Base-by-base conservation (phyloP, 2,888 invertebrate species). In the Trimorus sp. region DNA sequence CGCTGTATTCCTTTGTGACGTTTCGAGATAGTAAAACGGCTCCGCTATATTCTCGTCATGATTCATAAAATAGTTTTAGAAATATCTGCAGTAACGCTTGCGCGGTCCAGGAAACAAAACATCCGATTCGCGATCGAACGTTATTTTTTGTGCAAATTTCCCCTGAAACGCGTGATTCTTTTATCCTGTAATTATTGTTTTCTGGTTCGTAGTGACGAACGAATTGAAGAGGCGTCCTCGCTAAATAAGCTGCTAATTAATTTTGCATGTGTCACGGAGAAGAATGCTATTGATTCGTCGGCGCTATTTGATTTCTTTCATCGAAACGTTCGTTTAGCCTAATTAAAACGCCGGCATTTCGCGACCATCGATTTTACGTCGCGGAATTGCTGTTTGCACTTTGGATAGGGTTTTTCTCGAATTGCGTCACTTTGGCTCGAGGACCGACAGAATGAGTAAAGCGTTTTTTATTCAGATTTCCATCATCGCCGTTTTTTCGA, bases 201-300 rank as follows among this genome's bases (percentile, higher is more conserved):
- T 40, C 7, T 1, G 7, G 11, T 6, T 40, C 40, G 40, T 7
- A 7, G 8, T 40, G 60, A 1, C 11, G 45, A 42, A 11, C 15
- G 49, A 63, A 37, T 36, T 8, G 26, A 59, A 26, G 59, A 59
- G 38, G 16, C 11, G 36, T 70, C 26, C 3, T 42, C 11, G 14
- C 40, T 60, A 60, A 60, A 60, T 60, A 36, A 60, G 36, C 40
- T 70, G 7, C 60, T 60, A 70, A 70, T 60, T 70, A 70, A 70
- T 60, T 60, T 70, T 60, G 38, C 42, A 60, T 40, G 48, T 42
- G 42, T 42, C 15, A 26, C 60, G 53, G 56, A 36, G 40, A 53
- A 42, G 8, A 53, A 16, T 59, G 53, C 7, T 51, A 70, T 60
- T 45, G 60, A 70, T 70, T 70, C 42, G 36, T 56, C 68, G 26